Percentiles rank a stretch among this genome's conserved stretches.
phyloP scores from a whole-genome alignment of 2,797 vertebrate genomes.

The Pseudochirops cupreus region DNA sequence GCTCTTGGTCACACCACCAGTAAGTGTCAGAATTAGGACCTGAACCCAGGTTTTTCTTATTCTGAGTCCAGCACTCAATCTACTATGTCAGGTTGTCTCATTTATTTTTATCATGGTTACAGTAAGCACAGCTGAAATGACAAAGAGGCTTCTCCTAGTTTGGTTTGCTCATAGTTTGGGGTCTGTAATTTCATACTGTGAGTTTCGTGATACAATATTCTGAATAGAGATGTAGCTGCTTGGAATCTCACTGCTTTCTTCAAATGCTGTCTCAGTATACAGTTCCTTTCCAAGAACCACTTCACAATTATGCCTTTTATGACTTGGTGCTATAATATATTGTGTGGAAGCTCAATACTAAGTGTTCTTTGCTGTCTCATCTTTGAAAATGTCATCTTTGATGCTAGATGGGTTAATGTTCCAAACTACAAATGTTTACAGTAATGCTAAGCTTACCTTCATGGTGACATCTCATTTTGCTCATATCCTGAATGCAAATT shows the following conservation, averaged over 20 bases:
- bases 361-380: conserved; percentile 14
- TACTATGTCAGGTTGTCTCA: not conserved
- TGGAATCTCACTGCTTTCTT: not conserved
- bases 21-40: not conserved
- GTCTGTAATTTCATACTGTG: not conserved
- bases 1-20: not conserved
- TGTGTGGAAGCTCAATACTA: conserved; percentile 33
- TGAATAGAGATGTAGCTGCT: not conserved
- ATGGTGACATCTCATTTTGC: conserved; percentile 27
- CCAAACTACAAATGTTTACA: conserved; percentile 42
- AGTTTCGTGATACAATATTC: not conserved
- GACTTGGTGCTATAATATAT: not conserved
- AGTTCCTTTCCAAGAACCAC: not conserved
- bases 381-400: conserved; percentile 51
- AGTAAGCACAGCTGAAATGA: conserved; percentile 24
- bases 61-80: not conserved
- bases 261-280: not conserved
- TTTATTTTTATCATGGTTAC: not conserved
- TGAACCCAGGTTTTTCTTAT: not conserved
- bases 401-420: conserved; percentile 48
- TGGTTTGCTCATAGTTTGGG: not conserved
- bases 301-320: conserved; percentile 9
- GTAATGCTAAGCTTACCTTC: conserved; percentile 43
- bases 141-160: not conserved
- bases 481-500: conserved; percentile 26